Percentiles rank a stretch among this genome's conserved stretches.
These are phyloP conservation scores for Lucilia cuprina DNA, from an alignment of 1,140 invertebrate species.

Conservation along the genomic window DNA sequence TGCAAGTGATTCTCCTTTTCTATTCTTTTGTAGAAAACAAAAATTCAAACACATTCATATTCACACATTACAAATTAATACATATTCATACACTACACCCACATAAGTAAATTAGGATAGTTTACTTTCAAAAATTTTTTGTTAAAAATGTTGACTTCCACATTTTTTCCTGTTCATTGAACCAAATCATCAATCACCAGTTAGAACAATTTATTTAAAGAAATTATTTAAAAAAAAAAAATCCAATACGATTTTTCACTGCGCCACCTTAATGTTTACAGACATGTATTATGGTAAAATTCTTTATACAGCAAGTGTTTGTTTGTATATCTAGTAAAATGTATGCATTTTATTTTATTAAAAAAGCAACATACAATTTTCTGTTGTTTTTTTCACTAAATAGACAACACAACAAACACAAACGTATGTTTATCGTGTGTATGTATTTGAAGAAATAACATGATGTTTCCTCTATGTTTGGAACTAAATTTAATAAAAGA, in stretches of 20 bases:
- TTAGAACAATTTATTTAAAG: too few species aligned
- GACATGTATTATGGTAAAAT: too few species aligned
- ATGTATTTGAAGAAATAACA: background rate
- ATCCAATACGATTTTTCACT: too few species aligned
- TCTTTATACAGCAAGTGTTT: background rate
- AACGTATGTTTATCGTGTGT: background rate
- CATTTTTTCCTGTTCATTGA: too few species aligned
- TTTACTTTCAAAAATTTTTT: too few species aligned
- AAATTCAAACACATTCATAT: background rate
- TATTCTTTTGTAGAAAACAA: background rate
- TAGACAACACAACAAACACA: background rate
- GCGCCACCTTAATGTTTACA: too few species aligned
- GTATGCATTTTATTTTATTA: background rate
- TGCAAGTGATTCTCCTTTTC: background rate
- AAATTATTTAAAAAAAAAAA: too few species aligned
- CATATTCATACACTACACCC: too few species aligned
- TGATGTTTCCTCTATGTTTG: background rate
- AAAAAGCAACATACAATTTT: background rate
- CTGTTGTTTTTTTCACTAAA: background rate
- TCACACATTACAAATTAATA: background rate
- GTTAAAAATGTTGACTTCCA: too few species aligned
- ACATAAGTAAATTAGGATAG: too few species aligned
- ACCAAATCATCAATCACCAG: too few species aligned
- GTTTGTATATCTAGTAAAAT: background rate
- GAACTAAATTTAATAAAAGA: background rate